Evolutionary conservation across 2,113 vertebrate genomes (phyloP).

Genomic region (Anolis carolinensis): DNA sequence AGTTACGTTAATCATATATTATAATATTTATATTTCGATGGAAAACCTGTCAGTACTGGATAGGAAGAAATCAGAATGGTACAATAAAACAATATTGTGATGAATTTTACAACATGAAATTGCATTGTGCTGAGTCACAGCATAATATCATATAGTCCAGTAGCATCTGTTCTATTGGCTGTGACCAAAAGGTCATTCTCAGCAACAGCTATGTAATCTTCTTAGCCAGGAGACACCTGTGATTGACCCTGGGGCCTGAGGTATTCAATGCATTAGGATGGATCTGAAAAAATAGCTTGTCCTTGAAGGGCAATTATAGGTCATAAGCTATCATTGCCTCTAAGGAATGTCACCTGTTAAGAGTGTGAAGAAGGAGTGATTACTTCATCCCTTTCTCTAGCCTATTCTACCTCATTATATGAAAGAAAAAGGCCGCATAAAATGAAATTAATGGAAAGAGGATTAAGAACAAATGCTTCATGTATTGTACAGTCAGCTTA

Average conservation of each 20-base stretch:
- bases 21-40: no score
- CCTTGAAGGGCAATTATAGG: slow-evolving; percentile 1
- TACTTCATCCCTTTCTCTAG: background rate
- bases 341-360: slow-evolving; percentile 5
- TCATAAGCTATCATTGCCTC: background rate
- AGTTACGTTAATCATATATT: no score
- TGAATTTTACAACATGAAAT: background rate
- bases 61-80: no score
- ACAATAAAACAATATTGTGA: background rate
- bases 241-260: background rate
- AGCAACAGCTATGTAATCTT: background rate
- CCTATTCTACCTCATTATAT: slow-evolving; percentile 9
- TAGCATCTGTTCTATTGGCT: background rate
- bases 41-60: no score
- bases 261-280: background rate
- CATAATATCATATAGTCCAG: background rate
- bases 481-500: slow-evolving; percentile 8
- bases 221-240: background rate
- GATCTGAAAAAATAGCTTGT: background rate
- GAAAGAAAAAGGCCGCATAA: background rate
- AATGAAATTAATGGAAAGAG: slow-evolving; percentile 16
- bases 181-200: background rate
- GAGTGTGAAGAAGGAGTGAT: background rate
- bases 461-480: slow-evolving; percentile 41
- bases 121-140: background rate